phyloP scores from a whole-genome alignment of 2,113 vertebrate genomes.

The Lepus timidus region DNA sequence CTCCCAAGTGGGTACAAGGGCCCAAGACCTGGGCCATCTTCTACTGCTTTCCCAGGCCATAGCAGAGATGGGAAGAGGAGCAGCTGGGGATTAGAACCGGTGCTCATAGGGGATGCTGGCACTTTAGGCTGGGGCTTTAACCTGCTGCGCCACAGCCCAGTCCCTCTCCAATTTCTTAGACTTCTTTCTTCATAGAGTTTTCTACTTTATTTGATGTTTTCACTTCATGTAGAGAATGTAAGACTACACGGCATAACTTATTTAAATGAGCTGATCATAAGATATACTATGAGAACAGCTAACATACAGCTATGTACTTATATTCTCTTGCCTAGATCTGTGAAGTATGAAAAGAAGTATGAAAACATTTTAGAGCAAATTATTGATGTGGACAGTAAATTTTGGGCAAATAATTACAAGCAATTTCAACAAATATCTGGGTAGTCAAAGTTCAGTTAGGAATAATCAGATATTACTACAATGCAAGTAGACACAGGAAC shows the following conservation, averaged over 20 bases:
- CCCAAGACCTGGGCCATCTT: too few relatives aligned
- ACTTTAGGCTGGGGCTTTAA: too few relatives aligned
- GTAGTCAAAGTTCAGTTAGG: not conserved
- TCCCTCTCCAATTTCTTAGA: not conserved
- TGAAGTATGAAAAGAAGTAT: too few relatives aligned
- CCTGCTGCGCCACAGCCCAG: too few relatives aligned
- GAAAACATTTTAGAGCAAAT: not conserved
- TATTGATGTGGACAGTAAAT: slow-evolving; percentile 35
- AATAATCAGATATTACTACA: slow-evolving; percentile 8
- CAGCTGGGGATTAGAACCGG: too few relatives aligned
- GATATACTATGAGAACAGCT: not conserved
- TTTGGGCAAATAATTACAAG: slow-evolving; percentile 23
- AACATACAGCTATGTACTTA: not conserved
- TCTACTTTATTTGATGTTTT: slow-evolving; percentile 26
- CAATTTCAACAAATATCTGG: not conserved
- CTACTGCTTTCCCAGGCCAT: too few relatives aligned
- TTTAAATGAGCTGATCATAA: not conserved
- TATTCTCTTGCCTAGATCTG: not conserved
- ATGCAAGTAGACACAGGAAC: not conserved
- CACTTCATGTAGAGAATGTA: not conserved
- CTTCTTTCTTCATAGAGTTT: not conserved
- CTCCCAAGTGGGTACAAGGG: too few relatives aligned
- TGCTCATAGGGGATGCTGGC: too few relatives aligned
- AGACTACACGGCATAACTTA: not conserved
- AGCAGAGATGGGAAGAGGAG: too few relatives aligned